These are phyloP conservation scores for Hirtodrosophila alboralis DNA, from an alignment of 2,888 invertebrate species.

Conservation along the genomic window DNA sequence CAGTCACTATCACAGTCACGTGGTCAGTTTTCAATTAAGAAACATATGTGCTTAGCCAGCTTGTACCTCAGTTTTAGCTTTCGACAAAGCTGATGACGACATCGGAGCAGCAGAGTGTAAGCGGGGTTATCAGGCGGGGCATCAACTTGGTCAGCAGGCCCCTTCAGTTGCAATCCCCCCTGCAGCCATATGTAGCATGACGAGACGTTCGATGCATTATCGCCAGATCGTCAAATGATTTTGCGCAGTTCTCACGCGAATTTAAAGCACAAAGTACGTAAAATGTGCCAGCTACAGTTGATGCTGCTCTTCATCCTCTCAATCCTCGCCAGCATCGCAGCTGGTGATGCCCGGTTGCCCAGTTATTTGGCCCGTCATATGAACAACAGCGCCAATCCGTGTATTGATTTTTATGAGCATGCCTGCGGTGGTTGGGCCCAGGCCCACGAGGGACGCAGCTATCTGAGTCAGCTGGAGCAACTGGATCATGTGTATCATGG, in stretches of 20 bases:
- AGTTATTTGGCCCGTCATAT: conserved; percentile 21
- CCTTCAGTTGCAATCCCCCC: too few relatives aligned
- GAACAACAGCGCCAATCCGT: conserved; percentile 19
- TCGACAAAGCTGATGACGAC: conserved; percentile 14
- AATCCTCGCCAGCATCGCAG: conserved; percentile 1
- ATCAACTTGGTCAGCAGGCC: too few relatives aligned
- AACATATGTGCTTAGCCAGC: too few relatives aligned
- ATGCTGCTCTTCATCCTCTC: not conserved
- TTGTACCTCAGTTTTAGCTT: too few relatives aligned
- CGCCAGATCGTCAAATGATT: conserved; percentile 15
- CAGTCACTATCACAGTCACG: too few relatives aligned
- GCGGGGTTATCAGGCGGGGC: conserved; percentile 11
- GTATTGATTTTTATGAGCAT: conserved; percentile 50
- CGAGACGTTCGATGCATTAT: not conserved
- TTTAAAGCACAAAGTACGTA: conserved; percentile 7
- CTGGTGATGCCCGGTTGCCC: conserved; percentile 3
- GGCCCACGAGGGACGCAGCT: conserved; percentile 14
- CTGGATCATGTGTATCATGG: conserved; percentile 46
- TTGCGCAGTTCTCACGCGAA: conserved; percentile 30
- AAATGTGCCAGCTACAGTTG: conserved; percentile 20
- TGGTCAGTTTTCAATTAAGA: too few relatives aligned
- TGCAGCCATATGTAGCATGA: too few relatives aligned
- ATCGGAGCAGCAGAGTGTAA: not conserved
- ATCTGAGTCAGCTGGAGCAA: conserved; percentile 34
- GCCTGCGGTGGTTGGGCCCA: conserved; percentile 54